Evolutionary conservation across 2,888 invertebrate genomes (phyloP).

Genomic region (Mellilla xanthometata): DNA sequence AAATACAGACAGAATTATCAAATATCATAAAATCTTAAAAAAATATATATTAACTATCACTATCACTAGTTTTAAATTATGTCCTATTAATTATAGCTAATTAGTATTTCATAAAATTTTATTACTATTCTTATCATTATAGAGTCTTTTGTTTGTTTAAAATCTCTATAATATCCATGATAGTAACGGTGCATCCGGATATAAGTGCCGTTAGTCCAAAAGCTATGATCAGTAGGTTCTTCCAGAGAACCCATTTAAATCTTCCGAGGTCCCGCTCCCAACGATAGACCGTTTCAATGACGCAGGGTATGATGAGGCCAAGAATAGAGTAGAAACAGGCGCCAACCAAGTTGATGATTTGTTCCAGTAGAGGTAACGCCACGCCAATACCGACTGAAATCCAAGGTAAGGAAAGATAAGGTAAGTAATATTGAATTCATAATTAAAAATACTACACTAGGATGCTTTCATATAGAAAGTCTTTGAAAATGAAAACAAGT

Average conservation of each 20-base stretch:
- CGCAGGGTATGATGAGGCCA: slow-evolving; percentile 88
- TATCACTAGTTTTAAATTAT: too few relatives aligned
- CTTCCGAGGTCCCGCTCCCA: slow-evolving; percentile 85
- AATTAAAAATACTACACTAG: too few relatives aligned
- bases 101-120: too few relatives aligned
- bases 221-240: slow-evolving; percentile 83
- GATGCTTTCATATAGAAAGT: too few relatives aligned
- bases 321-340: slow-evolving; percentile 86
- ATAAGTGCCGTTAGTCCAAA: slow-evolving; percentile 85
- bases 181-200: slow-evolving; percentile 82
- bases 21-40: too few relatives aligned
- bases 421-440: too few relatives aligned
- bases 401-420: too few relatives aligned
- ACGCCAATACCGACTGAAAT: slow-evolving; percentile 70
- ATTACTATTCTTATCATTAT: too few relatives aligned
- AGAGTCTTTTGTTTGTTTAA: slow-evolving; percentile 35
- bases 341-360: slow-evolving; percentile 75
- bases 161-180: slow-evolving; percentile 64
- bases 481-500: too few relatives aligned
- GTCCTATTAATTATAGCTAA: too few relatives aligned
- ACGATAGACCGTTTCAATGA: slow-evolving; percentile 87
- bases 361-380: slow-evolving; percentile 74
- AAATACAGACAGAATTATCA: too few relatives aligned
- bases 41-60: too few relatives aligned
- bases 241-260: slow-evolving; percentile 86